Base-by-base conservation (phyloP, 2,888 invertebrate species). In the Andricus curvator region DNA sequence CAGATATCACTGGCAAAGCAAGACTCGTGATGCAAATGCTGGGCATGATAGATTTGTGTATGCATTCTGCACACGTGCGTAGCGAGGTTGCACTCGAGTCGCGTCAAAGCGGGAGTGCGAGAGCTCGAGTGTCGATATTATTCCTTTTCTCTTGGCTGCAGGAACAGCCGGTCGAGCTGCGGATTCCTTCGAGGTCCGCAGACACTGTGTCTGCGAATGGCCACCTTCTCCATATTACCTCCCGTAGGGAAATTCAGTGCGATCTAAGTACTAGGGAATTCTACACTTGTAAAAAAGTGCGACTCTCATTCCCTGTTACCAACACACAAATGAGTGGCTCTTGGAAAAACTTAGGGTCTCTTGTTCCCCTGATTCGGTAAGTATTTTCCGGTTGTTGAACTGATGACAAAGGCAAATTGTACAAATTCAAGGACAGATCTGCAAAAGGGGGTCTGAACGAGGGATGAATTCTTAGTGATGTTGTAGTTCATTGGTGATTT, bases 131-230 rank as follows among this genome's bases (percentile, higher is more conserved):
- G 56, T 15, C 56, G 51, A 74, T 74, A 56, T 74, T 74, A 33
- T 74, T 74, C 74, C 74, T 74, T 74, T 74, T 74, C 56, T 74
- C 74, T 74, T 56, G 56, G 37, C 51, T 51, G 17, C 74, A 74
- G 74, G 51, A 56, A 56, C 74, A 37, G 74, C 51, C 33, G 56
- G 51, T 56, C 74, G 56, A 70, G 51, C 33, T 29, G 33, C 33
- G 74, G 74, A 74, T 56, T 74, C 51, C 74, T 60, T 74, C 56
- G 74, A n/a, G 33, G 33, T 74, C 29, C 56, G 74, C 74, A 74
- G 74, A 74, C 74, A 74, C 74, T 74, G 56, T 74, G 56, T 74
- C 74, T 74, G 56, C 74, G 56, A 60, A 74, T 56, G 74, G 56
- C 29, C 56, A 56, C 70, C 70, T 70, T 70, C 15, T 15, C 62